A percentile compares a stretch with the other conserved stretches of the same genome.
phyloP scores from a whole-genome alignment of 2,888 invertebrate genomes.

The Thera obeliscata region DNA sequence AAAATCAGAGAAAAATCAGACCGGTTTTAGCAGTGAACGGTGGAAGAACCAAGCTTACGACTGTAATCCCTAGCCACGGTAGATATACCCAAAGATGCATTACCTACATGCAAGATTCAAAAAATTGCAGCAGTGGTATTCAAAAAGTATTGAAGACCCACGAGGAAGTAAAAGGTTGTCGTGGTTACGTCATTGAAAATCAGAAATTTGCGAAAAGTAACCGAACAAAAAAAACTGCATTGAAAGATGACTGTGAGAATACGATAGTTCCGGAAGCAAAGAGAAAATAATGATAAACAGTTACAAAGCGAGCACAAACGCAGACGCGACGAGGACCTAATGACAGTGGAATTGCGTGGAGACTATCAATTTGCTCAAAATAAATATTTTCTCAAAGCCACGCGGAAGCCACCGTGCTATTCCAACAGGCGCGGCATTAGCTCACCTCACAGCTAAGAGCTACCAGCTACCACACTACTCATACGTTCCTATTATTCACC shows the following conservation, averaged over 20 bases:
- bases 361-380: slow-evolving; percentile 74
- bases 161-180: no score
- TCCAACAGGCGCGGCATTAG: slow-evolving; percentile 69
- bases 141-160: no score
- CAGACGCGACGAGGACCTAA: slow-evolving; percentile 56
- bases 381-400: slow-evolving; percentile 72
- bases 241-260: not conserved
- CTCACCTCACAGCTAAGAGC: slow-evolving; percentile 12
- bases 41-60: no score
- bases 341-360: slow-evolving; percentile 58
- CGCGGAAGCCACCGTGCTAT: slow-evolving; percentile 77
- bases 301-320: slow-evolving; percentile 34
- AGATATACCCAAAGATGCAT: no score
- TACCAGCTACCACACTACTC: slow-evolving; percentile 23
- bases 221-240: no score
- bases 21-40: no score
- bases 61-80: no score
- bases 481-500: not conserved
- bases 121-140: no score
- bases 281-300: slow-evolving; percentile 33
- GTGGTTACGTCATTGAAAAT: no score
- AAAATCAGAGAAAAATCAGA: no score
- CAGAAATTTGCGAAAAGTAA: no score
- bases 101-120: no score
- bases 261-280: slow-evolving; percentile 23